These are phyloP conservation scores for Dynastes maya DNA, from an alignment of 2,888 invertebrate species.

Conservation along the genomic window DNA sequence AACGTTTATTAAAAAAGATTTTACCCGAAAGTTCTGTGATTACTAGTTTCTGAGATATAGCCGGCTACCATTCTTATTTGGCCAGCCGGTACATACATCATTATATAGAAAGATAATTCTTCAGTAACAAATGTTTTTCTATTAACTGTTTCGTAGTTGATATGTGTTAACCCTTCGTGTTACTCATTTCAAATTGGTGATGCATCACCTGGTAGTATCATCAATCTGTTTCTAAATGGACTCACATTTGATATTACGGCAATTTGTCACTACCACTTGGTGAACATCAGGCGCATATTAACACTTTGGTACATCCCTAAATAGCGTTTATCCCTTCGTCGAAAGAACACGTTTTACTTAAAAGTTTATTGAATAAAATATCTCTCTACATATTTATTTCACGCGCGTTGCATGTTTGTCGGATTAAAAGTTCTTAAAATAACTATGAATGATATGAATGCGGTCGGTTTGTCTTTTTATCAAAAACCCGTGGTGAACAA, in stretches of 20 bases:
- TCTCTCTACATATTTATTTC: neutral
- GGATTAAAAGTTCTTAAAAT: neutral
- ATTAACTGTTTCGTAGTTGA: constrained; percentile 19
- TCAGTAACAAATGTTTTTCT: constrained; percentile 15
- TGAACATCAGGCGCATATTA: constrained; percentile 54
- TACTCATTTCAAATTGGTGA: constrained; percentile 29
- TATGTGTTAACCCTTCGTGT: constrained; percentile 24
- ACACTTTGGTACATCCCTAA: constrained; percentile 49
- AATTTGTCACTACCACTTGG: constrained; percentile 58
- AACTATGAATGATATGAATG: constrained; percentile 21
- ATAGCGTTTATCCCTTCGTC: constrained; percentile 23
- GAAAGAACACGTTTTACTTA: neutral
- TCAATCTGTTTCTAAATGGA: constrained; percentile 56
- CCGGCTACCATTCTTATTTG: neutral
- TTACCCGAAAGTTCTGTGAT: too few species aligned
- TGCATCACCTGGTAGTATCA: constrained; percentile 58
- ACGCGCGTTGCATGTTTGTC: neutral
- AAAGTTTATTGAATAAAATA: neutral
- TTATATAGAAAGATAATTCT: neutral
- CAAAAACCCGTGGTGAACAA: constrained; percentile 24
- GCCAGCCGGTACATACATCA: neutral
- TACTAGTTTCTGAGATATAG: too few species aligned
- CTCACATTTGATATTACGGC: constrained; percentile 56
- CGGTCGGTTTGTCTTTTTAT: constrained; percentile 14
- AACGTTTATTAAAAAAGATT: too few species aligned